Conservation (phyloP, 2,113 vertebrate genomes). For the Vombatus ursinus region DNA sequence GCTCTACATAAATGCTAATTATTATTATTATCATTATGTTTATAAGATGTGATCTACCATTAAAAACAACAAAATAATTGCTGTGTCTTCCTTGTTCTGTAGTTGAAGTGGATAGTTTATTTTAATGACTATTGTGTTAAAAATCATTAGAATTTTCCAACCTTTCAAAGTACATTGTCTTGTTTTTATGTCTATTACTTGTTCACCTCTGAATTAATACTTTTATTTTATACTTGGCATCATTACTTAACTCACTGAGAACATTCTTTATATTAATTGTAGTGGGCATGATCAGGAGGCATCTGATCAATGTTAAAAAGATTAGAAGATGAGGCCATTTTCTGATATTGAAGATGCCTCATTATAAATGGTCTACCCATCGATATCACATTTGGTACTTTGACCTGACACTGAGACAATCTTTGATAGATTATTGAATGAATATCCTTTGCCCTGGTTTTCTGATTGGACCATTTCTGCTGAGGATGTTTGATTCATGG, state of each 20-base stretch:
- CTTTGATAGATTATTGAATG: neutral
- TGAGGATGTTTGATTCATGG: neutral
- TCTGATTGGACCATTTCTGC: neutral
- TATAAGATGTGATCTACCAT: conserved; percentile 42
- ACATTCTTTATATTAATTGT: conserved; percentile 19
- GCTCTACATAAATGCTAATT: neutral
- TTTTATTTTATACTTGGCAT: conserved; percentile 55
- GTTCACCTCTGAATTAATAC: conserved; percentile 44
- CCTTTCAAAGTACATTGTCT: neutral
- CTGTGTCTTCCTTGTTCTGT: conserved; percentile 36
- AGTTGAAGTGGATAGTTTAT: conserved; percentile 57
- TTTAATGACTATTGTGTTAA: conserved; percentile 63
- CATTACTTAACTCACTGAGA: conserved; percentile 40
- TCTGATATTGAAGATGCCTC: neutral
- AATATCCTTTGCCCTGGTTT: neutral
- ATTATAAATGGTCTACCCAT: neutral
- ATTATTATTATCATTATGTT: neutral
- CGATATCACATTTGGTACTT: neutral
- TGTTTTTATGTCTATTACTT: neutral
- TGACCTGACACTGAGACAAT: neutral
- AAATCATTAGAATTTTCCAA: conserved; percentile 61
- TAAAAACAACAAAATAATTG: conserved; percentile 50
- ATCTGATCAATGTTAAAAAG: neutral
- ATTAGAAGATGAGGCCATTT: neutral
- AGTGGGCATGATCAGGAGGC: neutral